These are phyloP conservation scores for Hemistola chrysoprasaria DNA, from an alignment of 2,888 invertebrate genomes.

Conservation along the genomic window DNA sequence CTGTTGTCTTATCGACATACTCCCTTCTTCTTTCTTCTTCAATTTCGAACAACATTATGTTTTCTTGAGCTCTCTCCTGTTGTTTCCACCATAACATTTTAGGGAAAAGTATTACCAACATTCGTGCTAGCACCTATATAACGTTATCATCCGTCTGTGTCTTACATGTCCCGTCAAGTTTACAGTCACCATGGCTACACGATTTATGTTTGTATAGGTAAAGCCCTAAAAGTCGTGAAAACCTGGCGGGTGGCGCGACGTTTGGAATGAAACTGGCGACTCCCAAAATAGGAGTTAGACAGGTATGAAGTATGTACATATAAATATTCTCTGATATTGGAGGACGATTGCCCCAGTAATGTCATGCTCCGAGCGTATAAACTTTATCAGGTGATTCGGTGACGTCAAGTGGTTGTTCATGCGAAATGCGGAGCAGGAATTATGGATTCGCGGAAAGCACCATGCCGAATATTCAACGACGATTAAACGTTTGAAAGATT, in stretches of 20 bases:
- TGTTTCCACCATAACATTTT: conserved; percentile 81
- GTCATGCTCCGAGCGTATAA: conserved; percentile 58
- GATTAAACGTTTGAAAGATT: conserved; percentile 31
- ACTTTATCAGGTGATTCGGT: conserved; percentile 64
- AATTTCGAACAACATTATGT: conserved; percentile 66
- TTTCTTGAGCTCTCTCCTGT: conserved; percentile 59
- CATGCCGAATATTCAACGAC: conserved; percentile 36
- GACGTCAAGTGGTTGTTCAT: conserved; percentile 60
- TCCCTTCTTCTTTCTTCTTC: conserved; percentile 62
- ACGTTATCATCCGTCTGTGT: conserved; percentile 45
- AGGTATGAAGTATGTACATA: conserved; percentile 27
- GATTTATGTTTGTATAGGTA: conserved; percentile 38
- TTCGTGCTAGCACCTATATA: conserved; percentile 42
- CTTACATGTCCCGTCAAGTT: conserved; percentile 38
- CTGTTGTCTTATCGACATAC: conserved; percentile 59
- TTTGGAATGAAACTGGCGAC: conserved; percentile 64
- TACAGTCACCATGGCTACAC: conserved; percentile 67
- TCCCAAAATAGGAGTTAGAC: conserved; percentile 50
- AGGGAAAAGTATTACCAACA: conserved; percentile 38
- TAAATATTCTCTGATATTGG: conserved; percentile 59
- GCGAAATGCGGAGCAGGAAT: conserved; percentile 35
- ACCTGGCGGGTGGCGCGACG: conserved; percentile 60
- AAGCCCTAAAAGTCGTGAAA: conserved; percentile 23
- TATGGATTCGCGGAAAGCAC: conserved; percentile 42
- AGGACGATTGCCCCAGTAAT: conserved; percentile 58